Evolutionary conservation across 1,140 invertebrate species (phyloP).

Genomic region (Patella vulgata): DNA sequence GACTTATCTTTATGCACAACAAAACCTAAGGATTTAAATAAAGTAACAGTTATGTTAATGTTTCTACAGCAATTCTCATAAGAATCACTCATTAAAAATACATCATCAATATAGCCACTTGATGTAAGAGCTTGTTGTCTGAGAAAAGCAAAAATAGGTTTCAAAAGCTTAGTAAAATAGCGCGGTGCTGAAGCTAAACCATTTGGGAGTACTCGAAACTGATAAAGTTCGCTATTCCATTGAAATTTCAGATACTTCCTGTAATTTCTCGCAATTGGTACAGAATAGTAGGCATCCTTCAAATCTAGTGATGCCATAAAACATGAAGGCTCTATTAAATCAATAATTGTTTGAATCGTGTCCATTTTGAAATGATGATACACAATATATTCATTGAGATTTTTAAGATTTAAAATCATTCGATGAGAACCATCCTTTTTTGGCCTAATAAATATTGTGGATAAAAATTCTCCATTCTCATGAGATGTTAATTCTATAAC

Average conservation of each 20-base stretch:
- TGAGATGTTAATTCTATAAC: slow-evolving; percentile 18
- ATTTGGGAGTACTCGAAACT: slow-evolving; percentile 26
- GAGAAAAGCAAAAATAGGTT: slow-evolving; percentile 19
- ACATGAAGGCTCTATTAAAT: slow-evolving; percentile 18
- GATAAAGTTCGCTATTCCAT: slow-evolving; percentile 21
- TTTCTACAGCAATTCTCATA: slow-evolving; percentile 4
- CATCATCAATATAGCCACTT: slow-evolving; percentile 15
- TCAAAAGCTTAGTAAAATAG: slow-evolving; percentile 20
- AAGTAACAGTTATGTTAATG: background rate
- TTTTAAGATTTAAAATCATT: slow-evolving; percentile 35
- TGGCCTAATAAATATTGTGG: slow-evolving; percentile 33
- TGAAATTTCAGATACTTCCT: slow-evolving; percentile 33
- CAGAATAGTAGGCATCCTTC: slow-evolving; percentile 30
- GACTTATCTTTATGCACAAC: slow-evolving; percentile 8
- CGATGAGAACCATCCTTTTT: slow-evolving; percentile 35
- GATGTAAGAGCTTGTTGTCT: slow-evolving; percentile 4
- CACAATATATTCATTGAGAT: slow-evolving; percentile 26
- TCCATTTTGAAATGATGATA: slow-evolving; percentile 39
- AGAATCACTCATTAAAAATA: background rate
- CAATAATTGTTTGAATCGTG: slow-evolving; percentile 12
- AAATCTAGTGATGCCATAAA: slow-evolving; percentile 30
- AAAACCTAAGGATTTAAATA: slow-evolving; percentile 5
- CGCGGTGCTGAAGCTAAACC: slow-evolving; percentile 19
- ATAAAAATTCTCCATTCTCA: slow-evolving; percentile 28
- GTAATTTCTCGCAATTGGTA: slow-evolving; percentile 9